Evolutionary conservation across 2,797 vertebrate genomes (phyloP), one percentile per base, ranked within the genome.

Genomic region (Melanotaenia nigrans): DNA sequence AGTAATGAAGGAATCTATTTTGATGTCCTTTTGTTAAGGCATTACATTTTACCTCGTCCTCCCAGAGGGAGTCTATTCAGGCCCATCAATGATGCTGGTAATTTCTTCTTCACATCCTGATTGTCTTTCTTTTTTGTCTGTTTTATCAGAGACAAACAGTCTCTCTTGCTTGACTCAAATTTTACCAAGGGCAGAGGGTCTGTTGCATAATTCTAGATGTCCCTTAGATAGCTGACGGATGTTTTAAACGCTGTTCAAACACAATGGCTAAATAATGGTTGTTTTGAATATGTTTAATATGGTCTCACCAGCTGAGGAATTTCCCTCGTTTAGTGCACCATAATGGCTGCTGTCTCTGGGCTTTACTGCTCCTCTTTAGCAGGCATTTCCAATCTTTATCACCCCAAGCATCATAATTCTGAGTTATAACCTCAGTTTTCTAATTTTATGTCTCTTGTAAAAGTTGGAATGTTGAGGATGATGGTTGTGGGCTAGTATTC

Each of bases 381-480:
- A 63, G 56, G 45, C 77, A 78, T 71, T 74, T 68, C 78, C 66
- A 49, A 49, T 86, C 74, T 90, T 89, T 87, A 89, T 88, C 72
- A 69, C 74, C 51, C 61, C 54, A 33, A 68, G 55, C 45, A 78
- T 82, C 74, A 70, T 83, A 79, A 80, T 76, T 89, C 65, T 77
- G 40, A 84, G 75, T 86, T 85, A 90, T 90, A 71, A 83, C 79
- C 64, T 47, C 6, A 51, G 73, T 61, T 42, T 78, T 92, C 78
- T 69, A 75, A 71, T 91, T 90, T 88, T 85, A 90, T 84, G 81
- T 79, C 32, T 78, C 78, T 75, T 78, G 70, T 92, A 89, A 91
- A 92, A 91, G 68, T 73, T 81, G 38, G 75, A 86, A 88, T 85
- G 74, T 63, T 68, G 59, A 70, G 75, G 61, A 67, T 63, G 77